These are phyloP conservation scores for Lytechinus variegatus DNA, from an alignment of 35 echinoderm and acorn worm species.

Conservation along the genomic window DNA sequence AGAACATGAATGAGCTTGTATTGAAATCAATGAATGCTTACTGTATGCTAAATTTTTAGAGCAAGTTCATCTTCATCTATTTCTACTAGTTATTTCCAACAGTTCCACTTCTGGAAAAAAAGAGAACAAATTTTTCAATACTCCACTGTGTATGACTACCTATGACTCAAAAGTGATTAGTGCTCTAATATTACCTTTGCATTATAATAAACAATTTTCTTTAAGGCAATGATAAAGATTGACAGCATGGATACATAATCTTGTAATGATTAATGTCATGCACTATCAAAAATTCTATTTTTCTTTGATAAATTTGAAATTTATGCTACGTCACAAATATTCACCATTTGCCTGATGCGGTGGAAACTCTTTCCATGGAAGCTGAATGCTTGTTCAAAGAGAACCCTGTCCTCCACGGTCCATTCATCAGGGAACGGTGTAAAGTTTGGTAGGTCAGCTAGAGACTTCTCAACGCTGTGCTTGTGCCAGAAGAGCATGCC, in stretches of 20 bases:
- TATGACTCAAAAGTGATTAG: too few relatives aligned
- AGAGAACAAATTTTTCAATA: too few relatives aligned
- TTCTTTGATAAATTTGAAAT: neutral
- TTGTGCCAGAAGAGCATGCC: conserved; percentile 99
- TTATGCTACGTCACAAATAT: neutral
- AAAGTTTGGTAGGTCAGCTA: conserved; percentile 91
- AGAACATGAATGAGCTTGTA: too few relatives aligned
- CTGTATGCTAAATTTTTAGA: too few relatives aligned
- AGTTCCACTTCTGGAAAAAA: too few relatives aligned
- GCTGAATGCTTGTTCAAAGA: conserved; percentile 99
- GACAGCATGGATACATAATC: neutral
- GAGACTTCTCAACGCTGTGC: conserved; percentile 85
- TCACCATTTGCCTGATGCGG: conserved; percentile 97
- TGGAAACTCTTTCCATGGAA: conserved; percentile 99
- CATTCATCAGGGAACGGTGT: conserved; percentile 98
- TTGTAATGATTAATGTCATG: neutral
- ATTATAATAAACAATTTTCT: too few relatives aligned
- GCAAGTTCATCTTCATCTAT: too few relatives aligned
- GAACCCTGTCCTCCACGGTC: conserved; percentile 95
- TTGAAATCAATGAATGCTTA: too few relatives aligned
- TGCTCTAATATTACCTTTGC: too few relatives aligned
- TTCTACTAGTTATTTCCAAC: too few relatives aligned
- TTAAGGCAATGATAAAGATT: too few relatives aligned
- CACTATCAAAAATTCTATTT: neutral
- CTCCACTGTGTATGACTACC: too few relatives aligned